A percentile compares a stretch with the other conserved stretches of the same genome.
These are phyloP conservation scores for Scaptomyza polygonia DNA, from an alignment of 2,888 invertebrate species.

Conservation along the genomic window DNA sequence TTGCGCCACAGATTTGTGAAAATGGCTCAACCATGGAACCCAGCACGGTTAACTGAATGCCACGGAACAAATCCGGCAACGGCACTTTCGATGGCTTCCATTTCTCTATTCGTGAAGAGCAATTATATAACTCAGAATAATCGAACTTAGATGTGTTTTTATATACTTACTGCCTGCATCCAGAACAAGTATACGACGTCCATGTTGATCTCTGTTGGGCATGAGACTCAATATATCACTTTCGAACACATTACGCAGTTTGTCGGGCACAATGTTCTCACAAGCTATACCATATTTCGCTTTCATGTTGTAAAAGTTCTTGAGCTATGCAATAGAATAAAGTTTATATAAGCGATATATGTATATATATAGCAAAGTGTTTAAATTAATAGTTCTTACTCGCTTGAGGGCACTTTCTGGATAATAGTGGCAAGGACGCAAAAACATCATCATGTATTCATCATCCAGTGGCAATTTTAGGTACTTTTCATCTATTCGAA, in stretches of 20 bases:
- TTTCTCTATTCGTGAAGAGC: slow-evolving; percentile 84
- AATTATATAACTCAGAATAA: too few relatives aligned
- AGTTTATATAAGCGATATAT: not conserved
- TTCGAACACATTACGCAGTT: slow-evolving; percentile 87
- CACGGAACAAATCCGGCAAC: slow-evolving; percentile 88
- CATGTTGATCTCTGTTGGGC: slow-evolving; percentile 88
- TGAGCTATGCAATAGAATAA: slow-evolving; percentile 85
- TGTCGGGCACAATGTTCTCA: slow-evolving; percentile 87
- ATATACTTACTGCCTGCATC: slow-evolving; percentile 89
- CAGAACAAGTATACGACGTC: slow-evolving; percentile 88
- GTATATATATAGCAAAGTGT: not conserved
- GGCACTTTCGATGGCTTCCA: slow-evolving; percentile 91
- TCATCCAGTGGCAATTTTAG: slow-evolving; percentile 89
- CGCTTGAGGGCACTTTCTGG: slow-evolving; percentile 91
- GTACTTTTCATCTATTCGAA: slow-evolving; percentile 86
- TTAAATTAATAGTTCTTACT: slow-evolving; percentile 85
- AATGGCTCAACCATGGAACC: slow-evolving; percentile 91
- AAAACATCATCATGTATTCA: slow-evolving; percentile 90
- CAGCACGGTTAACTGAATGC: slow-evolving; percentile 89
- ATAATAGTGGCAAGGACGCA: slow-evolving; percentile 94
- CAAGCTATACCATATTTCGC: slow-evolving; percentile 87
- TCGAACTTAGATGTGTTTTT: not conserved
- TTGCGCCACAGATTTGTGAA: slow-evolving; percentile 91
- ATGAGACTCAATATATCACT: slow-evolving; percentile 89
- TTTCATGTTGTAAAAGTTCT: slow-evolving; percentile 90